These are phyloP conservation scores for Penaeus monodon DNA, from an alignment of 2,888 invertebrate species.

Conservation along the genomic window DNA sequence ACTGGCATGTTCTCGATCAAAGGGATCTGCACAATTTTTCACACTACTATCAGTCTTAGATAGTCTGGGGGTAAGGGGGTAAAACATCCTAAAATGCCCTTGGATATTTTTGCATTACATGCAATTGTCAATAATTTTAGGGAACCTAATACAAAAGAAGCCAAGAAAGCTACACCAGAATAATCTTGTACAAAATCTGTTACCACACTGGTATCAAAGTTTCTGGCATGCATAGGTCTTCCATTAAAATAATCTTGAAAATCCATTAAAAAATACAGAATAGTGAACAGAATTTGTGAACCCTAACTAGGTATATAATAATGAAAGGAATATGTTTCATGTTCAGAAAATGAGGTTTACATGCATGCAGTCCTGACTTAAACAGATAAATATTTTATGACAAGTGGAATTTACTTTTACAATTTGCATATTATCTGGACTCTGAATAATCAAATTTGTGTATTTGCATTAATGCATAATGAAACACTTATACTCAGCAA, in stretches of 20 bases:
- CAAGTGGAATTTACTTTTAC: too few species aligned
- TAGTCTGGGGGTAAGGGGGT: not conserved
- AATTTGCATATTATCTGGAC: too few species aligned
- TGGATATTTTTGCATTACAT: slow-evolving; percentile 9
- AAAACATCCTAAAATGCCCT: not conserved
- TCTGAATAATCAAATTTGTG: too few species aligned
- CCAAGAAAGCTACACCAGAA: slow-evolving; percentile 14
- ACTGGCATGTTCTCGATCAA: slow-evolving; percentile 18
- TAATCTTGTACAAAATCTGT: slow-evolving; percentile 9
- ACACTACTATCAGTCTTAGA: slow-evolving; percentile 16
- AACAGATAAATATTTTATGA: too few species aligned
- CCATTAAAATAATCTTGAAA: slow-evolving; percentile 1
- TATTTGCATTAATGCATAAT: too few species aligned
- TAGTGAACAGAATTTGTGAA: too few species aligned
- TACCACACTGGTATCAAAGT: not conserved
- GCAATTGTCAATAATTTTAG: slow-evolving; percentile 17
- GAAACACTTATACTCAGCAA: too few species aligned
- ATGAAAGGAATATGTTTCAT: too few species aligned
- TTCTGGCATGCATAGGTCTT: slow-evolving; percentile 16
- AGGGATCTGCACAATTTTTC: slow-evolving; percentile 10
- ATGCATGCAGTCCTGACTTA: too few species aligned
- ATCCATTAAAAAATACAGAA: not conserved
- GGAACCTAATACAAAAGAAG: slow-evolving; percentile 24
- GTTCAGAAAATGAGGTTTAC: too few species aligned
- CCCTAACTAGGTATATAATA: too few species aligned